phyloP scores from a whole-genome alignment of 2,888 invertebrate genomes.

The Hedya salicella region DNA sequence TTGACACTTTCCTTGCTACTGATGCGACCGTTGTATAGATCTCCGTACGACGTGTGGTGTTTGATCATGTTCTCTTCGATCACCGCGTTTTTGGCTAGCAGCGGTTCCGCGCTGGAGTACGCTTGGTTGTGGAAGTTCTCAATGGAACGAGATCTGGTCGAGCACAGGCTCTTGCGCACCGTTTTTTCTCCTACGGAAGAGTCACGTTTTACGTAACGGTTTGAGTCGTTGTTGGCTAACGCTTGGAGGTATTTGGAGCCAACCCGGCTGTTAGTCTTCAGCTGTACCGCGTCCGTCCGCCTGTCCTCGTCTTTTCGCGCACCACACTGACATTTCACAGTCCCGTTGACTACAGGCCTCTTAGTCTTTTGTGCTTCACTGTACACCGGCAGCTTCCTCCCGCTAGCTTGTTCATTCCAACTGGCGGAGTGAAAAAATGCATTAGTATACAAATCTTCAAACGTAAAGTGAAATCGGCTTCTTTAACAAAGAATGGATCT shows the following conservation, averaged over 20 bases:
- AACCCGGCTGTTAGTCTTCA: conserved; percentile 77
- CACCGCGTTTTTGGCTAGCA: conserved; percentile 61
- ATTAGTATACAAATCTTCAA: conserved; percentile 1
- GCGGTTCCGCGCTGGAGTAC: conserved; percentile 61
- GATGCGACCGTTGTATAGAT: conserved; percentile 75
- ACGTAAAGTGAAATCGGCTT: too few relatives aligned
- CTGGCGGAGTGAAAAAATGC: conserved; percentile 57
- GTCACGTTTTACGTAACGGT: conserved; percentile 72
- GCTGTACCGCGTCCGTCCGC: conserved; percentile 65
- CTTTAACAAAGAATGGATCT: too few relatives aligned
- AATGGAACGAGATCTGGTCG: conserved; percentile 77
- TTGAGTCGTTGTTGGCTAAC: conserved; percentile 63
- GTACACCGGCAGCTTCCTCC: conserved; percentile 81
- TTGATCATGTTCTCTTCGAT: conserved; percentile 71
- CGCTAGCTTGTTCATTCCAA: conserved; percentile 84
- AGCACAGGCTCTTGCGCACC: conserved; percentile 65
- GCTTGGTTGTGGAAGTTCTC: conserved; percentile 77
- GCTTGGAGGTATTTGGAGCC: conserved; percentile 81
- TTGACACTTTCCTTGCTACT: conserved; percentile 77
- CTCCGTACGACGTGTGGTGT: conserved; percentile 80
- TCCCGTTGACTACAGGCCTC: conserved; percentile 76
- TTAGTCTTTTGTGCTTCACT: conserved; percentile 84
- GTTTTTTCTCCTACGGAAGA: conserved; percentile 72
- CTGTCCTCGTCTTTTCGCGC: conserved; percentile 64
- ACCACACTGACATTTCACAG: conserved; percentile 78